phyloP scores from a whole-genome alignment of 2,888 invertebrate species.

The Netelia inedita region DNA sequence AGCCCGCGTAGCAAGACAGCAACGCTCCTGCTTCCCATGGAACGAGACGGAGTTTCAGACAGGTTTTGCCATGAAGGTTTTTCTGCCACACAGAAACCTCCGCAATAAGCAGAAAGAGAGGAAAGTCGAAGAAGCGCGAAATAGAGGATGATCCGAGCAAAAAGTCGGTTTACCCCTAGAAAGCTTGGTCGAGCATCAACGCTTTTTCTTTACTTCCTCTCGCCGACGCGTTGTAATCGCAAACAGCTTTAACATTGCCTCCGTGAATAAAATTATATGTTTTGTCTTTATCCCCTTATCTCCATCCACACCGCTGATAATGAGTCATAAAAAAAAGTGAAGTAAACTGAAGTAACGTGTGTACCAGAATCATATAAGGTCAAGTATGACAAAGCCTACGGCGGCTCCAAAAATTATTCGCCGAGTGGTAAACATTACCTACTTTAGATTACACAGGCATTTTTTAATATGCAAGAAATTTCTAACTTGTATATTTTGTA shows the following conservation, averaged over 20 bases:
- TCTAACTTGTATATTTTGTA: too few relatives aligned
- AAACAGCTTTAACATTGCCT: conserved; percentile 25
- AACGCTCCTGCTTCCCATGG: background rate
- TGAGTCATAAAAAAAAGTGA: too few relatives aligned
- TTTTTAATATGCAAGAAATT: too few relatives aligned
- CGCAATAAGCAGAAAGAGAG: conserved; percentile 24
- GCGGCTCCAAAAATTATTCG: too few relatives aligned
- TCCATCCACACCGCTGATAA: background rate
- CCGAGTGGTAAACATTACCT: too few relatives aligned
- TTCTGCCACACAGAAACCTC: conserved; percentile 14
- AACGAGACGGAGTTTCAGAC: conserved; percentile 3
- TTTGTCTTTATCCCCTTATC: background rate
- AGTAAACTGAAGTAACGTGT: too few relatives aligned
- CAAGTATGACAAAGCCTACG: too few relatives aligned
- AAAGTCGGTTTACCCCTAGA: background rate
- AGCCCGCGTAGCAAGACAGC: conserved; percentile 14
- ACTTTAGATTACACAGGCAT: too few relatives aligned
- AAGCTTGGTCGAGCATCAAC: conserved; percentile 13
- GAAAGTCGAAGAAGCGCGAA: conserved; percentile 43
- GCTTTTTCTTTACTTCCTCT: conserved; percentile 2
- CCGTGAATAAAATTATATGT: conserved; percentile 64
- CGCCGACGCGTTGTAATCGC: background rate
- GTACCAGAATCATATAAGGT: too few relatives aligned
- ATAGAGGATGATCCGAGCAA: conserved; percentile 52
- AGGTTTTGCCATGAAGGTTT: conserved; percentile 15